phyloP scores from a whole-genome alignment of 2,797 vertebrate genomes.

The Harpagifer antarcticus region DNA sequence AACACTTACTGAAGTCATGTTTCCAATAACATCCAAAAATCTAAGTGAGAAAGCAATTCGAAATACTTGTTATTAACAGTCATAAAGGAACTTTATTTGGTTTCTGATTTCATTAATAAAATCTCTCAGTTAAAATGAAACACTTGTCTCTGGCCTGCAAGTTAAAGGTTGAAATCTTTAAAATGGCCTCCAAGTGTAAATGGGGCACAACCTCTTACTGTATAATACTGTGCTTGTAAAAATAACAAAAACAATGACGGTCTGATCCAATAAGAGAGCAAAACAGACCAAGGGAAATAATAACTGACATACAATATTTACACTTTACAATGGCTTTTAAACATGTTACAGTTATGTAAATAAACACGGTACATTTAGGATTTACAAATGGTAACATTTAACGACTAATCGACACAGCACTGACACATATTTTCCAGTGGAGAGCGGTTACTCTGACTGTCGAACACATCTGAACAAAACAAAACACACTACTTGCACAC shows the following conservation, averaged over 20 bases:
- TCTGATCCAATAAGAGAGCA: background rate
- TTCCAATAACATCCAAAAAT: background rate
- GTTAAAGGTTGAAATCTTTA: constrained; percentile 9
- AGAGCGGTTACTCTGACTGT: constrained; percentile 27
- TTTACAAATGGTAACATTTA: constrained; percentile 70
- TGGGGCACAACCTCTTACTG: constrained; percentile 14
- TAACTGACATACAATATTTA: constrained; percentile 66
- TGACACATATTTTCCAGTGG: constrained; percentile 47
- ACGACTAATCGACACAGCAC: constrained; percentile 55
- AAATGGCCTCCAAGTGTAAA: constrained; percentile 35
- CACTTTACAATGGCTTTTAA: constrained; percentile 68
- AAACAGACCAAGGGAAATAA: constrained; percentile 9
- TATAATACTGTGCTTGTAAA: constrained; percentile 53
- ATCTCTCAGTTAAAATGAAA: constrained; percentile 33
- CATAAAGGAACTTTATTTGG: constrained; percentile 69
- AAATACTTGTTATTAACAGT: constrained; percentile 42
- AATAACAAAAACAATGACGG: constrained; percentile 29
- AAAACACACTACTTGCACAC: constrained; percentile 32
- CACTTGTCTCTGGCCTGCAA: constrained; percentile 27
- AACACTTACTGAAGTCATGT: background rate
- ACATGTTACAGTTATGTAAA: constrained; percentile 63
- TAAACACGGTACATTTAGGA: constrained; percentile 60
- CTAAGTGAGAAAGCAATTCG: constrained; percentile 26
- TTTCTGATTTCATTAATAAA: constrained; percentile 53
- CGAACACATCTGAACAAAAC: constrained; percentile 33